Evolutionary conservation across 2,888 invertebrate species (phyloP), one percentile per base, ranked within the genome.

Genomic region (Hofmannophila pseudospretella): DNA sequence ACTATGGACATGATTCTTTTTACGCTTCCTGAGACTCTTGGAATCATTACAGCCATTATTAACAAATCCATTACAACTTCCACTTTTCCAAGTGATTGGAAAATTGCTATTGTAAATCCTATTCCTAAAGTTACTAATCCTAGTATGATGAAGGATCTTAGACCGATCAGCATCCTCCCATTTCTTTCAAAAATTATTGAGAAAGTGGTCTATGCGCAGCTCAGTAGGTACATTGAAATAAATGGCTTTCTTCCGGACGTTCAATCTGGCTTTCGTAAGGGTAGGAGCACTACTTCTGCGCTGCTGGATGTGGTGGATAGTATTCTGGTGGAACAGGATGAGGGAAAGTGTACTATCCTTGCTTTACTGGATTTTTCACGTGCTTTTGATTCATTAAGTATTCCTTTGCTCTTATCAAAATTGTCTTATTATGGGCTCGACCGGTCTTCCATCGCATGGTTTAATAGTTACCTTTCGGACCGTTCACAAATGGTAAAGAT

Each of bases 141-240:
- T 1, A 9, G 9, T 11, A 14, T 13, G 2, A 0, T 32, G 1
- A 30, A 32, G 7, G 38, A 42, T 19, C 12, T 42, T 4, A n/a
- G 41, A 2, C 35, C 42, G 2, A 43, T 44, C 4, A 41, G 36
- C 14, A 36, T 40, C 10, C 26, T 44, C 4, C 36, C 36, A 2
- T 23, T 29, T 12, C 3, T 42, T 1, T 41, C 46, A 5, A 46
- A 46, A 36, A 26, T 46, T 7, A 13, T 39, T 5, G 46, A 46
- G 35, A 46, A 34, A 25, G 25, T 41, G 0, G 40, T 45, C 0
- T 32, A 37, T 1, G 9, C 10, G 1, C 45, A 45, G 32, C n/a
- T 42, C 1, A 25, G 12, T 0, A 7, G 30, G 5, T 41, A 19
- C 14, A 7, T 44, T 2, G 38, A 36, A 13, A 9, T 9, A 7